These are phyloP conservation scores for Dilophus febrilis DNA, from an alignment of 2,888 invertebrate species.

Conservation along the genomic window DNA sequence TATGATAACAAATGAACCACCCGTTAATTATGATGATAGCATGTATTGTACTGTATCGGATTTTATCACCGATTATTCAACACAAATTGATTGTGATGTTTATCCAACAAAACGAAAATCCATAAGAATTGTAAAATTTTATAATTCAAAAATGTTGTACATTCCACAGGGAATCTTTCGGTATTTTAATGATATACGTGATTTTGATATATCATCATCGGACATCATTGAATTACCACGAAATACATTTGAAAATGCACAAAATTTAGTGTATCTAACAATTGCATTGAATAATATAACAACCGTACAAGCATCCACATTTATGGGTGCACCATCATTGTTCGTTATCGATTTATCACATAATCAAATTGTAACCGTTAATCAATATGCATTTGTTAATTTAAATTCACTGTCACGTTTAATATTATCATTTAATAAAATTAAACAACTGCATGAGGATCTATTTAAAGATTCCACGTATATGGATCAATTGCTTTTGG, in stretches of 20 bases:
- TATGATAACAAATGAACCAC: too few relatives aligned
- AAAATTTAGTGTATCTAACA: constrained; percentile 21
- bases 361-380: constrained; percentile 19
- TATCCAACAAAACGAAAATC: constrained; percentile 15
- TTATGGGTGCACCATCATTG: constrained; percentile 23
- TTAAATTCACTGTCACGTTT: constrained; percentile 21
- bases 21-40: constrained; percentile 15
- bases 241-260: constrained; percentile 25
- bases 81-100: constrained; percentile 19
- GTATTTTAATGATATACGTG: constrained; percentile 20
- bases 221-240: constrained; percentile 24
- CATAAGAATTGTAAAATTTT: constrained; percentile 28
- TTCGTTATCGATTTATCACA: constrained; percentile 21
- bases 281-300: constrained; percentile 24
- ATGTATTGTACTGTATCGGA: constrained; percentile 25
- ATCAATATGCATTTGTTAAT: constrained; percentile 23
- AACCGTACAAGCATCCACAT: constrained; percentile 23
- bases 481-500: constrained; percentile 4
- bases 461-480: neutral
- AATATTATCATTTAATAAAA: constrained; percentile 15
- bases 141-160: constrained; percentile 24
- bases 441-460: neutral
- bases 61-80: constrained; percentile 25
- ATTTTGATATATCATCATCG: constrained; percentile 24
- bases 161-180: constrained; percentile 27